Evolutionary conservation across 2,888 invertebrate species (phyloP).

Genomic region (Cenopis cana): DNA sequence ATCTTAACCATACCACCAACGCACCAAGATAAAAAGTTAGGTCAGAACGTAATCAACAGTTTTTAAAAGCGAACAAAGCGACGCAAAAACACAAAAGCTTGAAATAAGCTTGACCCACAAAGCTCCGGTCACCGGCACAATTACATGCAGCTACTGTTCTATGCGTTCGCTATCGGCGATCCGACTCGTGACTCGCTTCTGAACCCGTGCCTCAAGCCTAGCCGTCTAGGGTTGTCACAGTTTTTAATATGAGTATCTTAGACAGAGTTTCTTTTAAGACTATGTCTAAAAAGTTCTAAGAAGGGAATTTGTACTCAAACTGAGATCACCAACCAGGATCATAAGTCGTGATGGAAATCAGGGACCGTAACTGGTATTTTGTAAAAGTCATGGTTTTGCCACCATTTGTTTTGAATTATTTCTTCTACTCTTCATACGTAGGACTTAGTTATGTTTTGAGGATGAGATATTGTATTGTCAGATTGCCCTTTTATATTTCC

Average conservation of each 20-base stretch:
- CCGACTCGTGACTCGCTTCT: constrained; percentile 68
- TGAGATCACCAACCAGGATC: too few species aligned
- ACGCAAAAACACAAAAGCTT: constrained; percentile 34
- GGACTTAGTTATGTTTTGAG: too few species aligned
- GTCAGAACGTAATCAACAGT: constrained; percentile 22
- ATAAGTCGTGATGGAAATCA: too few species aligned
- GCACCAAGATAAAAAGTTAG: constrained; percentile 2
- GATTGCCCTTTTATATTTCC: too few species aligned
- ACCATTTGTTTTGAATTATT: too few species aligned
- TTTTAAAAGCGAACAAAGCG: constrained; percentile 30
- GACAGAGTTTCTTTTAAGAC: too few species aligned
- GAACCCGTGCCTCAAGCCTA: constrained; percentile 62
- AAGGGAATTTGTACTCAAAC: too few species aligned
- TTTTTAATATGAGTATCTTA: neutral
- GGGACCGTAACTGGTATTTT: too few species aligned
- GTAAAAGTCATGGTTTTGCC: too few species aligned
- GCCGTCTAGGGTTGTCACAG: constrained; percentile 57
- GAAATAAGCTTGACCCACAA: constrained; percentile 41
- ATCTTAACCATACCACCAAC: neutral
- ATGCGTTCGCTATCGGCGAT: constrained; percentile 57
- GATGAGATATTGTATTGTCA: too few species aligned
- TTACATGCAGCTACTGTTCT: constrained; percentile 43
- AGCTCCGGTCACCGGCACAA: constrained; percentile 41
- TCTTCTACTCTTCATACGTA: too few species aligned
- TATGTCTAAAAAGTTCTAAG: too few species aligned